A percentile compares a stretch with the other conserved stretches of the same genome.
phyloP scores from a whole-genome alignment of 92 coral and sea anemone species.

The Blastomussa wellsi region DNA sequence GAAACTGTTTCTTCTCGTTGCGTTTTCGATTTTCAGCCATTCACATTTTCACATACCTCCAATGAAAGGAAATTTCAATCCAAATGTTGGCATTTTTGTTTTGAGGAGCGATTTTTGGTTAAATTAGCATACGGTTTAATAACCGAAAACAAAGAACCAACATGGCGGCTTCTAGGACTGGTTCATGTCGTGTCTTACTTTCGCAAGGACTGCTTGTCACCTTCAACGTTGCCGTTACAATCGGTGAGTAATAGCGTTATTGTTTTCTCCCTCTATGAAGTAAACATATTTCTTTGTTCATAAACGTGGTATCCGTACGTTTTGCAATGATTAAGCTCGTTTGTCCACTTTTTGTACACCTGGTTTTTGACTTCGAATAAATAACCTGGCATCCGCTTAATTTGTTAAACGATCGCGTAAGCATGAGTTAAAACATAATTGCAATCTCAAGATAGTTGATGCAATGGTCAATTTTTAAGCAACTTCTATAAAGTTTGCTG shows the following conservation, averaged over 20 bases:
- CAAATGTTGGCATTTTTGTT: not conserved
- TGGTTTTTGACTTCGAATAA: not conserved
- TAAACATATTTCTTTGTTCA: not conserved
- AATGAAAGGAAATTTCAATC: not conserved
- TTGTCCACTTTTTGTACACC: too few relatives aligned
- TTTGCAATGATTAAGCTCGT: not conserved
- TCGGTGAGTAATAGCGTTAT: conserved; percentile 5
- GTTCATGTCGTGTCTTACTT: conserved; percentile 4
- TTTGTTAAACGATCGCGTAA: not conserved
- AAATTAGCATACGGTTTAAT: not conserved
- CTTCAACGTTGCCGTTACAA: not conserved
- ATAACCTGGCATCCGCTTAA: not conserved
- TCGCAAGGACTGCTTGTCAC: not conserved
- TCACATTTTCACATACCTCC: not conserved
- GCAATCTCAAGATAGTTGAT: not conserved
- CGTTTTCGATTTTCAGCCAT: not conserved
- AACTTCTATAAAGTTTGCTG: not conserved
- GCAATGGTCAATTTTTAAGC: not conserved
- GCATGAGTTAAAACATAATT: not conserved
- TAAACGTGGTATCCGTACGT: not conserved
- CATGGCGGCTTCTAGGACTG: conserved; percentile 12
- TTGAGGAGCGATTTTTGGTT: not conserved
- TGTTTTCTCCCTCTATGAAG: not conserved
- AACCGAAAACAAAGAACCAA: not conserved
- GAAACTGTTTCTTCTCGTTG: not conserved